phyloP scores from a whole-genome alignment of 2,113 vertebrate species.

The Fregetta grallaria region DNA sequence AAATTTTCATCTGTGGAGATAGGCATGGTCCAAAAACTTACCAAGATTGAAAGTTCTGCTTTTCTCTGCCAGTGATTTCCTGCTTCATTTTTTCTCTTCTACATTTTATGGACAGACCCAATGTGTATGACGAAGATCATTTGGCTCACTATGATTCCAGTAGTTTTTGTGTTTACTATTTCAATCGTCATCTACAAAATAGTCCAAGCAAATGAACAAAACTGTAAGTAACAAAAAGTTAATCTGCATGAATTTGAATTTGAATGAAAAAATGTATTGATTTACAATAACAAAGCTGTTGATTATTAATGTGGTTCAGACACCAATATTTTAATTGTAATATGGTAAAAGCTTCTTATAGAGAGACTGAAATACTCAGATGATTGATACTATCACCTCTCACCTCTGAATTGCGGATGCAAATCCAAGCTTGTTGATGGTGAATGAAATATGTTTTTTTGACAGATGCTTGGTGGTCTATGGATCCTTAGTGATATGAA shows the following conservation, averaged over 20 bases:
- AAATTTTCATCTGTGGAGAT: background rate
- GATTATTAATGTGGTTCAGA: background rate
- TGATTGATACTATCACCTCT: background rate
- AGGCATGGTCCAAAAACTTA: background rate
- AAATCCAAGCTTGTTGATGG: background rate
- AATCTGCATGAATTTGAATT: background rate
- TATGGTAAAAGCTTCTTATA: background rate
- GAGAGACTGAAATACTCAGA: background rate
- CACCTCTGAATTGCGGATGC: background rate
- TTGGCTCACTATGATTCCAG: conserved; percentile 69
- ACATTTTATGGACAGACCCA: conserved; percentile 59
- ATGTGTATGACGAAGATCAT: conserved; percentile 59
- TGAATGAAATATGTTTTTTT: background rate
- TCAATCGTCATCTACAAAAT: conserved; percentile 59
- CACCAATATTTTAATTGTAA: background rate
- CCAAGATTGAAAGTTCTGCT: background rate
- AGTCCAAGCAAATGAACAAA: conserved; percentile 46
- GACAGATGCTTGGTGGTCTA: background rate
- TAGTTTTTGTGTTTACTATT: conserved; percentile 61
- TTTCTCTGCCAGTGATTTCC: background rate
- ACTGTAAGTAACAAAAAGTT: conserved; percentile 60
- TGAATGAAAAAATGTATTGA: background rate
- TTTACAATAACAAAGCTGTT: background rate
- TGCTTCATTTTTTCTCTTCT: conserved; percentile 25
- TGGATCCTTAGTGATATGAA: background rate